Evolutionary conservation across 2,113 vertebrate species (phyloP).

Genomic region (Bothrops jararaca): DNA sequence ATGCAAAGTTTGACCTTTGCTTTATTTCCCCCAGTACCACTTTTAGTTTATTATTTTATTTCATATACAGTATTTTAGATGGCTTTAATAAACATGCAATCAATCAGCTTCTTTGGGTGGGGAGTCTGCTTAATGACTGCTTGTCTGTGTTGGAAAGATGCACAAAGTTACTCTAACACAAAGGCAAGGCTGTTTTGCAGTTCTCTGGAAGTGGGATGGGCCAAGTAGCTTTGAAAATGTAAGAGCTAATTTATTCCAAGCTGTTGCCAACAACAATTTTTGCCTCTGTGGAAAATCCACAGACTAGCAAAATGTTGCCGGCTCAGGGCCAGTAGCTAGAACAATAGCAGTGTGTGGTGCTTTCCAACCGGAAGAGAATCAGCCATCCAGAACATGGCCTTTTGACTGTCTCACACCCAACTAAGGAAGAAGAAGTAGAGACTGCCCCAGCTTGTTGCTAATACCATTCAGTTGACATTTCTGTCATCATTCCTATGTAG

Average conservation of each 20-base stretch:
- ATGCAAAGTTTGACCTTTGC: not conserved
- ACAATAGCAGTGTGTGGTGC: not conserved
- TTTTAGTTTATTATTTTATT: not conserved
- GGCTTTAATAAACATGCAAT: not conserved
- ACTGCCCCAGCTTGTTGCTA: not conserved
- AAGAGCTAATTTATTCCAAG: accelerated
- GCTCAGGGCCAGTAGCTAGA: not conserved
- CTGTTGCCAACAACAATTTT: slow-evolving; percentile 16
- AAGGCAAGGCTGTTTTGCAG: not conserved
- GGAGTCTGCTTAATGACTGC: not conserved
- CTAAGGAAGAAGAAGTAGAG: not conserved
- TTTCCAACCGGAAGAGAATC: accelerated
- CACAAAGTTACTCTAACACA: not conserved
- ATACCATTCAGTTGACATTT: not conserved
- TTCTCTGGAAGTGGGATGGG: not conserved
- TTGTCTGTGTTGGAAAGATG: not conserved
- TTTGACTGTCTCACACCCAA: accelerated
- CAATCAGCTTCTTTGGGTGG: not conserved
- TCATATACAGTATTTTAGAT: not conserved
- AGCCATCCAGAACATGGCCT: accelerated
- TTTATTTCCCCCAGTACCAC: not conserved
- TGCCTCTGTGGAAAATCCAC: slow-evolving; percentile 32
- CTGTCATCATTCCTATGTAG: not conserved
- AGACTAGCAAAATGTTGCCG: not conserved
- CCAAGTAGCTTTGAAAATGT: not conserved